phyloP scores from a whole-genome alignment of 2,888 invertebrate species.

The Phytoseiulus persimilis region DNA sequence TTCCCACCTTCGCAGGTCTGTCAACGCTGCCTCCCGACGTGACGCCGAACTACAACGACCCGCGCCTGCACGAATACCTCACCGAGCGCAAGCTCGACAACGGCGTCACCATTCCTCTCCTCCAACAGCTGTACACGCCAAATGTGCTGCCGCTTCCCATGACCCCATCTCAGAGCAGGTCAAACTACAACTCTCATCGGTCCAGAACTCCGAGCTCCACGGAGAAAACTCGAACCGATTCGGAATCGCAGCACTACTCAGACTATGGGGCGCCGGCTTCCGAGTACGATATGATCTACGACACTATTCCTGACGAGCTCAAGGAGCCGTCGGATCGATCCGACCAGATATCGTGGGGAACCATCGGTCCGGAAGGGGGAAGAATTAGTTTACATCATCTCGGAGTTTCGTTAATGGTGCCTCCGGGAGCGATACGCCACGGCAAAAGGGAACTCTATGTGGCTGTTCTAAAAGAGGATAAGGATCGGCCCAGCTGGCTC shows the following conservation, averaged over 20 bases:
- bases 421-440: constrained; percentile 75
- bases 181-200: constrained; percentile 10
- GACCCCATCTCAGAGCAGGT: constrained; percentile 23
- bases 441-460: constrained; percentile 68
- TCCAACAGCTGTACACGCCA: constrained; percentile 9
- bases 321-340: constrained; percentile 6
- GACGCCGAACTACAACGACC: constrained; percentile 8
- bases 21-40: constrained; percentile 23
- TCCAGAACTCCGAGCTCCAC: constrained; percentile 33
- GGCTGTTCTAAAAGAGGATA: constrained; percentile 81
- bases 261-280: constrained; percentile 32
- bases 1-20: neutral
- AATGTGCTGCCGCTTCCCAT: neutral
- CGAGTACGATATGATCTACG: constrained; percentile 20
- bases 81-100: constrained; percentile 44
- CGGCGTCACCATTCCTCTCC: constrained; percentile 22
- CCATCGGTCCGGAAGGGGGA: constrained; percentile 14
- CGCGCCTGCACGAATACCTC: constrained; percentile 50
- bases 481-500: constrained; percentile 67
- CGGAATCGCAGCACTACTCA: constrained; percentile 17
- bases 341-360: constrained; percentile 27
- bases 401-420: constrained; percentile 70
- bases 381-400: constrained; percentile 25
- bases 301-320: constrained; percentile 35
- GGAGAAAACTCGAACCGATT: constrained; percentile 29